Conservation (phyloP, 2,113 vertebrate species). For the Macquaria ambigua region DNA sequence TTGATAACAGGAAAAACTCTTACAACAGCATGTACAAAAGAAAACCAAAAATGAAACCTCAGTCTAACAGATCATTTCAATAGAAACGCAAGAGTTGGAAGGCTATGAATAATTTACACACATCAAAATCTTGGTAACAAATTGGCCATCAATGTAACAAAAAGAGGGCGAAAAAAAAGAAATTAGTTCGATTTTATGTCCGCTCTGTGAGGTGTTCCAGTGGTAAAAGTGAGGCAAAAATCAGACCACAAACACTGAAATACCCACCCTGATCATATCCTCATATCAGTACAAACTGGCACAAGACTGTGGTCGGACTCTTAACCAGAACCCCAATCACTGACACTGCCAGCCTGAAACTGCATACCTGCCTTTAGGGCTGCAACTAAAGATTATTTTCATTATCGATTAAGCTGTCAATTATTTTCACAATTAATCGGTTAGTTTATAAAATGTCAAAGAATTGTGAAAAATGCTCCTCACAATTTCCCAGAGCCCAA, state of each 20-base stretch:
- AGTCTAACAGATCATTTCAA: slow-evolving; percentile 75
- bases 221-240: slow-evolving; percentile 73
- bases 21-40: slow-evolving; percentile 83
- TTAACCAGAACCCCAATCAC: slow-evolving; percentile 1
- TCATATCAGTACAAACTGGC: slow-evolving; percentile 15
- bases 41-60: slow-evolving; percentile 71
- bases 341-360: slow-evolving; percentile 16
- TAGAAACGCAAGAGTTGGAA: slow-evolving; percentile 76
- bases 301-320: background rate
- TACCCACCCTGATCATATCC: slow-evolving; percentile 59
- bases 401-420: too few relatives aligned
- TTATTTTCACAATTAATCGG: too few relatives aligned
- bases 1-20: slow-evolving; percentile 74
- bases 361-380: too few relatives aligned
- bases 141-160: slow-evolving; percentile 67
- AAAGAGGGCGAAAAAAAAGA: background rate
- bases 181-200: slow-evolving; percentile 52
- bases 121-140: slow-evolving; percentile 73
- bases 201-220: slow-evolving; percentile 73
- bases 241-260: slow-evolving; percentile 72
- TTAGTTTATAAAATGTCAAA: too few relatives aligned
- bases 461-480: too few relatives aligned
- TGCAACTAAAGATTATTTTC: too few relatives aligned
- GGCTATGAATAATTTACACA: slow-evolving; percentile 84
- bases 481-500: too few relatives aligned